Percentiles rank a stretch among this genome's conserved stretches.
These are phyloP conservation scores for Oriolus oriolus DNA, from an alignment of 2,113 vertebrate genomes.

Conservation along the genomic window DNA sequence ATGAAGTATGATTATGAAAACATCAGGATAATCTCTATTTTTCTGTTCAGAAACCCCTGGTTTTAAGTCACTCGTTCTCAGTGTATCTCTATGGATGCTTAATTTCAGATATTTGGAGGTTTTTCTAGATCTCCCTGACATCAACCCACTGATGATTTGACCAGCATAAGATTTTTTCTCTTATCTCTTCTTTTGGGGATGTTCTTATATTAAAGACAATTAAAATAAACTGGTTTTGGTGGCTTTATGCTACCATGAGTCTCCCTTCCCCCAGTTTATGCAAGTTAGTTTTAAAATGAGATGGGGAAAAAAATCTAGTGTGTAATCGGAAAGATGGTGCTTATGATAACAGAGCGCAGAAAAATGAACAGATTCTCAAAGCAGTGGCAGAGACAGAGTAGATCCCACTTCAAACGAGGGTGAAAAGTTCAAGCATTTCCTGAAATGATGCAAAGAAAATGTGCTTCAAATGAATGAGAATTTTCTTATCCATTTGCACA, in stretches of 20 bases:
- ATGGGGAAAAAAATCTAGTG: not conserved
- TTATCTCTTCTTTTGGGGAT: not conserved
- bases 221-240: not conserved
- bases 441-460: not conserved
- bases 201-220: not conserved
- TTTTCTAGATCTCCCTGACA: not conserved
- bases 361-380: not conserved
- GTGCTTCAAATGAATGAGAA: not conserved
- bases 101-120: not conserved
- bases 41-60: not conserved
- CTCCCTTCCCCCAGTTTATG: not conserved
- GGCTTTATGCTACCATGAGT: not conserved
- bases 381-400: not conserved
- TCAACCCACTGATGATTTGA: not conserved
- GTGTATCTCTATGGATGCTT: not conserved
- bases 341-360: not conserved
- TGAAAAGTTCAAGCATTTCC: conserved; percentile 40
- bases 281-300: not conserved
- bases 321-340: not conserved
- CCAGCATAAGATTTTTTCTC: not conserved
- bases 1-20: not conserved
- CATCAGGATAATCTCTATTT: not conserved
- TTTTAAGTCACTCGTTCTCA: not conserved
- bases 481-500: not conserved
- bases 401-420: conserved; percentile 4